A percentile compares a stretch with the other conserved stretches of the same genome.
These are phyloP conservation scores for Olivierus martensii DNA, from an alignment of 1,140 invertebrate species.

Conservation along the genomic window DNA sequence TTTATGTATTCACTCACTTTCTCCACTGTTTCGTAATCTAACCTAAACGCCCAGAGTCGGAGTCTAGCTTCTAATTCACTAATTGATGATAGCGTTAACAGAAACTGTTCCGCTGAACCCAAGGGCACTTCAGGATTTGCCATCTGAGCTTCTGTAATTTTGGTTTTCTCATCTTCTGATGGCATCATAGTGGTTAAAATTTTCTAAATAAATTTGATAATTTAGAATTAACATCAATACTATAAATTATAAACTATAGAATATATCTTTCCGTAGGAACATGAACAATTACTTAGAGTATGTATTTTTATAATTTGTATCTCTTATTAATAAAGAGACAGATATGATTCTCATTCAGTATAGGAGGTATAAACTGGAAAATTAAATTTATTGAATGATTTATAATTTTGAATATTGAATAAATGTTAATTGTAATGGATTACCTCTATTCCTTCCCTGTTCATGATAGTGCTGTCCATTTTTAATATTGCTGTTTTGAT, in stretches of 20 bases:
- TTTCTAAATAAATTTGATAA: conserved; percentile 53
- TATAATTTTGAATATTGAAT: too few species aligned
- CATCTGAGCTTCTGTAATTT: conserved; percentile 90
- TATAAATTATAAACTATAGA: too few species aligned
- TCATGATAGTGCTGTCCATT: conserved; percentile 98
- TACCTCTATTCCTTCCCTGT: conserved; percentile 91
- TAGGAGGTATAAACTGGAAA: too few species aligned
- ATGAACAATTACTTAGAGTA: too few species aligned
- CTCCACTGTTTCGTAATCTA: conserved; percentile 95
- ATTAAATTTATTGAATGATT: too few species aligned
- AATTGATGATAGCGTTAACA: conserved; percentile 88
- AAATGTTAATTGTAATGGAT: too few species aligned
- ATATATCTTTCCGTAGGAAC: too few species aligned
- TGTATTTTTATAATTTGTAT: too few species aligned
- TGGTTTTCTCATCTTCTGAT: conserved; percentile 86
- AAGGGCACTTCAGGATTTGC: conserved; percentile 87
- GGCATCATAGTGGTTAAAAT: conserved; percentile 88
- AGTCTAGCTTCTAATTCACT: conserved; percentile 87
- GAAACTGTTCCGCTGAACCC: conserved; percentile 95
- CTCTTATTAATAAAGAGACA: too few species aligned
- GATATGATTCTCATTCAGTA: too few species aligned
- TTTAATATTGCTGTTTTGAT: conserved; percentile 98
- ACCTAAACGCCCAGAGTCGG: conserved; percentile 87
- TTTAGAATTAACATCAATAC: too few species aligned
- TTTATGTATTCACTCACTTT: conserved; percentile 41